A percentile compares a stretch with the other conserved stretches of the same genome.
phyloP scores from a whole-genome alignment of 53 echinoderm and acorn worm species.

The Patiria pectinifera region DNA sequence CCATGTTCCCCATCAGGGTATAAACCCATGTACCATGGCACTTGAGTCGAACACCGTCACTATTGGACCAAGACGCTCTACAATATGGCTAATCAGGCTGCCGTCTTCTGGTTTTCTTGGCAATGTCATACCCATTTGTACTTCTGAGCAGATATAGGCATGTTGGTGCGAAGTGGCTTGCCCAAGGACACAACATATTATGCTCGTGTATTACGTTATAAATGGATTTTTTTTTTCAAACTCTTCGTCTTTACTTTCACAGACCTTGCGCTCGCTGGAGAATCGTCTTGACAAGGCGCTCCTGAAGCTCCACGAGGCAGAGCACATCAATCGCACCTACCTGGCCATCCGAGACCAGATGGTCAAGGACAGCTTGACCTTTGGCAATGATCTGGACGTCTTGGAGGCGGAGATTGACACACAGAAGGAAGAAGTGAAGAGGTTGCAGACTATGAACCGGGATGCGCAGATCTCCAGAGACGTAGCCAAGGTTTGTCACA shows the following conservation, averaged over 20 bases:
- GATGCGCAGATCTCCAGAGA: conserved; percentile 96
- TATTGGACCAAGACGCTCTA: no score
- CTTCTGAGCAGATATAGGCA: no score
- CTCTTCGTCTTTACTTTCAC: not conserved
- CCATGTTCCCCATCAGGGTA: no score
- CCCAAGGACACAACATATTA: not conserved
- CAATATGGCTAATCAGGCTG: no score
- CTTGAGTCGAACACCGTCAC: no score
- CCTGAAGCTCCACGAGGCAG: conserved; percentile 90
- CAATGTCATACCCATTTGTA: no score
- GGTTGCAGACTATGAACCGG: conserved; percentile 90
- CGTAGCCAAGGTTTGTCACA: conserved; percentile 84
- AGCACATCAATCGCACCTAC: conserved; percentile 97
- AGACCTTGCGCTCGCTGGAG: conserved; percentile 89
- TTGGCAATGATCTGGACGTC: conserved; percentile 94
- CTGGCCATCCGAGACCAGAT: conserved; percentile 91
- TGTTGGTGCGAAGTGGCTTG: no score
- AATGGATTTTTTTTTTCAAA: not conserved
- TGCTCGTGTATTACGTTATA: not conserved
- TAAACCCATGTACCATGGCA: no score
- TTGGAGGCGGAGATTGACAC: conserved; percentile 81
- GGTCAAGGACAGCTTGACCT: conserved; percentile 94
- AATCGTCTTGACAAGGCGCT: conserved; percentile 97
- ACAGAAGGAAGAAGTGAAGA: conserved; percentile 84
- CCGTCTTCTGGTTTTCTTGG: no score